These are phyloP conservation scores for Drosophila emarginata DNA, from an alignment of 2,888 invertebrate species.

Conservation along the genomic window DNA sequence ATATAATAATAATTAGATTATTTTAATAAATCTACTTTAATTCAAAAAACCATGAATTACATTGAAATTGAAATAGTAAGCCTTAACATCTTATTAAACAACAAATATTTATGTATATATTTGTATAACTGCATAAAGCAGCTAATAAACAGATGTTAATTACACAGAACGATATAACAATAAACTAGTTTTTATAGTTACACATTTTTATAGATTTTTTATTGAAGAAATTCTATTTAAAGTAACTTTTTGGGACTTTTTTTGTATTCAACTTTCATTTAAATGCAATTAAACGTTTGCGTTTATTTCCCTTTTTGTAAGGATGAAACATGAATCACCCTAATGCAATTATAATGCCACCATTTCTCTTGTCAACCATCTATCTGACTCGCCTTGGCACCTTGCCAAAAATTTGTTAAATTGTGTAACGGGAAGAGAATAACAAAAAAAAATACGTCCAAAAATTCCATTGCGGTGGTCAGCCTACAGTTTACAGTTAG, in stretches of 20 bases:
- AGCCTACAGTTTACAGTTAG: slow-evolving; percentile 9
- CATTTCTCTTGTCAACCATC: slow-evolving; percentile 14
- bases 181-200: too few species aligned
- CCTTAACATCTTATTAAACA: too few species aligned
- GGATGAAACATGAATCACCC: slow-evolving; percentile 4
- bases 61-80: too few species aligned
- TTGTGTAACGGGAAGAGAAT: neutral
- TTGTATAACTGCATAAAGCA: too few species aligned
- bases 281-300: neutral
- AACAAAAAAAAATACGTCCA: neutral
- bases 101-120: too few species aligned
- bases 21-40: too few species aligned
- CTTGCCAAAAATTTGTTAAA: neutral
- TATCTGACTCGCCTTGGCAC: slow-evolving; percentile 9
- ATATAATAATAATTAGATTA: too few species aligned
- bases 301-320: neutral
- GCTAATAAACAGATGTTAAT: too few species aligned
- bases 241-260: neutral
- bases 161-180: too few species aligned
- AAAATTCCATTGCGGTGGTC: slow-evolving; percentile 7
- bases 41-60: too few species aligned
- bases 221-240: neutral
- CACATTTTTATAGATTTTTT: too few species aligned
- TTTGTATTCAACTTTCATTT: neutral
- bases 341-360: slow-evolving; percentile 15